Conservation (phyloP, 2,113 vertebrate genomes). For the Pachycephala philippinensis region DNA sequence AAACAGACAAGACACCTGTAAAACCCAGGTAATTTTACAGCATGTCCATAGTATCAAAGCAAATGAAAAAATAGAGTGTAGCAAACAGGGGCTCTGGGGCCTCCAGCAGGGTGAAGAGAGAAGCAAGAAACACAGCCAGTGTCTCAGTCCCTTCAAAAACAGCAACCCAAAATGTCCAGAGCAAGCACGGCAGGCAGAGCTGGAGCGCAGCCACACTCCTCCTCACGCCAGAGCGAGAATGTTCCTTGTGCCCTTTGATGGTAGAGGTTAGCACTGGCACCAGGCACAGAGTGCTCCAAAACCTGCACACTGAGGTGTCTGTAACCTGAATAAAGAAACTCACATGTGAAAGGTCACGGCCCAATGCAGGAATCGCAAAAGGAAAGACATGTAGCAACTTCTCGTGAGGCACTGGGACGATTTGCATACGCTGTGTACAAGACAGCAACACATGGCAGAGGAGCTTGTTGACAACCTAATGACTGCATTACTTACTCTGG, state of each 20-base stretch:
- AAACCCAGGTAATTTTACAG: not conserved
- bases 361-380: not conserved
- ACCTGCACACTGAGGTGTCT: not conserved
- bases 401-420: not conserved
- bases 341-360: not conserved
- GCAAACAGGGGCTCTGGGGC: not conserved
- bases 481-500: not conserved
- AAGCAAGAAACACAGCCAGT: not conserved
- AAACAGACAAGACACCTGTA: not conserved
- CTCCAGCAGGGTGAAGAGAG: not conserved
- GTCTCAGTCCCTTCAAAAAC: not conserved
- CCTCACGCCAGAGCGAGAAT: rapidly evolving
- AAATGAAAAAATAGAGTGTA: not conserved
- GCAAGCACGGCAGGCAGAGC: not conserved
- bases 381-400: not conserved
- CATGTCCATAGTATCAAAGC: rapidly evolving
- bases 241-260: not conserved
- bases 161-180: not conserved
- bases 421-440: not conserved
- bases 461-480: not conserved
- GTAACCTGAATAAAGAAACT: conserved; percentile 30
- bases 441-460: conserved; percentile 44
- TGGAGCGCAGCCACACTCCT: not conserved
- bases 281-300: not conserved
- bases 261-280: not conserved